Conservation (phyloP, 2,797 vertebrate species). For the Alauda arvensis region DNA sequence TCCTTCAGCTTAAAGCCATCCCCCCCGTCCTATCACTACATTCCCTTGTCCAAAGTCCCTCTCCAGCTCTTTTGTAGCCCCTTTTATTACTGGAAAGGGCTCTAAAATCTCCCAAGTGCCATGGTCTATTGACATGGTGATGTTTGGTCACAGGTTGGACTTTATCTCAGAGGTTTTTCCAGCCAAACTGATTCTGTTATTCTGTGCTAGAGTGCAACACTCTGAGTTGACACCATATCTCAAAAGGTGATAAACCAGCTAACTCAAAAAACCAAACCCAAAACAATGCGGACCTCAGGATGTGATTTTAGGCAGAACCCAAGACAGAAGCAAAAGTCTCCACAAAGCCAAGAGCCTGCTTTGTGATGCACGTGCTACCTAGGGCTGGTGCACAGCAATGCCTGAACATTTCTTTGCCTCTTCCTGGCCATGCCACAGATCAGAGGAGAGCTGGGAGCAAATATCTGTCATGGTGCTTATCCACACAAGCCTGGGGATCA, state of each 20-base stretch:
- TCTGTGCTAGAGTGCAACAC: neutral
- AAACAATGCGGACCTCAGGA: rapidly evolving
- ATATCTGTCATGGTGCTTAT: neutral
- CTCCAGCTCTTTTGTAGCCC: neutral
- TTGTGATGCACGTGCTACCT: neutral
- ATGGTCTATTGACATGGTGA: no score
- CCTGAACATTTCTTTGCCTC: neutral
- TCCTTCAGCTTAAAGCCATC: neutral
- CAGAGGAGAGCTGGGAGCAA: neutral
- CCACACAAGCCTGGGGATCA: neutral
- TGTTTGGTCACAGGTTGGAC: neutral
- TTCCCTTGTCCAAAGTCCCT: neutral
- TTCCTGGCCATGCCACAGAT: neutral
- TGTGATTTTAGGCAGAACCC: neutral
- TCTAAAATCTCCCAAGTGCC: neutral
- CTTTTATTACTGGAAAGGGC: neutral
- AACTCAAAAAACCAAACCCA: neutral
- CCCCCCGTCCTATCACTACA: neutral
- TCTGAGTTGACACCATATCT: neutral
- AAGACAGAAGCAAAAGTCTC: neutral
- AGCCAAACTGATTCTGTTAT: neutral
- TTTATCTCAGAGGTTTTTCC: neutral
- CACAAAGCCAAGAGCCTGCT: neutral
- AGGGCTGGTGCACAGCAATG: neutral
- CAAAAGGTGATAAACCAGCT: neutral